Evolutionary conservation across 2,113 vertebrate species (phyloP), one percentile per base, ranked within the genome.

Genomic region (Paratilapia polleni): DNA sequence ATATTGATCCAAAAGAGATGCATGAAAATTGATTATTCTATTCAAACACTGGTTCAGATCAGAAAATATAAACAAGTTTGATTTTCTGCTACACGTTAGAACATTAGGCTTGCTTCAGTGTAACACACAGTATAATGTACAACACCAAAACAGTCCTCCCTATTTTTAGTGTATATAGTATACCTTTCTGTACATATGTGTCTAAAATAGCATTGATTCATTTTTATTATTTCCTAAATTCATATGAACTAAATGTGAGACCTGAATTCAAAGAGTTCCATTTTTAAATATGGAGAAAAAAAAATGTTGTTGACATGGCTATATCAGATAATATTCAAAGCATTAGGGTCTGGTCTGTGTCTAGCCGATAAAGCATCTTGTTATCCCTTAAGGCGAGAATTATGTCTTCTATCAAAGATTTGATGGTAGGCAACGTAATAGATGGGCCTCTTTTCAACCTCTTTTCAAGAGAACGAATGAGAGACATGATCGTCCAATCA

Each of bases 1-100:
- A 85, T 87, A 94, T 94, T 75, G 91, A 94, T 94, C 89, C 89
- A 83, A 82, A 89, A 78, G 74, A 89, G 84, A 91, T 62, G 89
- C 87, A 82, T 89, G 81, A 90, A 77, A 90, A 93, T 92, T 15
- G 89, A 94, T 94, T 90, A 83, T 70, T 90, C 84, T 76, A 49
- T 89, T 93, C 81, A 88, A 90, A 92, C 83, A 13, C 75, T 22
- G 77, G 81, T 77, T 88, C 63, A 66, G 87, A 80, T 89, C 80
- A 84, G 84, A 84, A 90, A 87, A 92, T 81, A 83, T 88, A 88
- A 91, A 89, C 85, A 87, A 56, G 79, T 89, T 82, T 49, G 83
- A 87, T 91, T 88, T 90, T 90, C 64, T 80, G 86, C 81, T 68
- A 74, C 47, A 1, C 4, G 8, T 84, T 61, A 81, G 87, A 86